Percentiles rank a stretch among this genome's conserved stretches.
These are phyloP conservation scores for Myrmophylax atrothorax DNA, from an alignment of 2,113 vertebrate genomes.

Conservation along the genomic window DNA sequence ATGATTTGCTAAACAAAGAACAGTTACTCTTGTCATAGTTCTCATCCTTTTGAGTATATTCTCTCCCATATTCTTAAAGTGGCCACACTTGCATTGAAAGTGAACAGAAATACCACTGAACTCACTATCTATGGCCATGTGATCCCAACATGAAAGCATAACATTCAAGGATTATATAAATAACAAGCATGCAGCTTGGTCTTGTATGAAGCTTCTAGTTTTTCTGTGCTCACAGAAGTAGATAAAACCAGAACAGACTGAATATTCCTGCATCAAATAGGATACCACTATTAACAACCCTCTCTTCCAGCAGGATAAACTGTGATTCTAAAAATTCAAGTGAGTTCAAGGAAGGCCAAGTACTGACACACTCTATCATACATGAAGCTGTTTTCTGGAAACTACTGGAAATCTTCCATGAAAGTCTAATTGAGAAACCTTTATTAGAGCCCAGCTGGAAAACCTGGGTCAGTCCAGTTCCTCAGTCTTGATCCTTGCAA, in stretches of 20 bases:
- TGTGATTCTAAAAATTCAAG: background rate
- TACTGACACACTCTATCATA: background rate
- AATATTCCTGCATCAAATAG: background rate
- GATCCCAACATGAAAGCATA: background rate
- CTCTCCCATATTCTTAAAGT: background rate
- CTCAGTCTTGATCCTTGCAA: background rate
- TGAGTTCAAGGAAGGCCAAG: background rate
- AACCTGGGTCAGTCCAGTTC: background rate
- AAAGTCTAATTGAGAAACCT: background rate
- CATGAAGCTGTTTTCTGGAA: background rate
- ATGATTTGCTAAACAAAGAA: background rate
- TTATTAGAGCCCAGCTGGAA: background rate
- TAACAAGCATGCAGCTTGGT: background rate
- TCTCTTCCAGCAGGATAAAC: background rate
- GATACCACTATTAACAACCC: background rate
- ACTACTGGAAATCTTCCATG: background rate
- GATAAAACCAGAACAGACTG: background rate
- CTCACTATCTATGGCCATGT: rapidly evolving
- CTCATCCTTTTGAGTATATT: background rate
- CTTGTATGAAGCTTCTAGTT: background rate
- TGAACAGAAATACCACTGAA: background rate
- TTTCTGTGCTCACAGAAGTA: background rate
- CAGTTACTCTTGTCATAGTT: background rate
- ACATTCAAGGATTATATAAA: background rate
- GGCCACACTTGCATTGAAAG: background rate